Conservation (phyloP, 2,113 vertebrate genomes). For the Alosa alosa region DNA sequence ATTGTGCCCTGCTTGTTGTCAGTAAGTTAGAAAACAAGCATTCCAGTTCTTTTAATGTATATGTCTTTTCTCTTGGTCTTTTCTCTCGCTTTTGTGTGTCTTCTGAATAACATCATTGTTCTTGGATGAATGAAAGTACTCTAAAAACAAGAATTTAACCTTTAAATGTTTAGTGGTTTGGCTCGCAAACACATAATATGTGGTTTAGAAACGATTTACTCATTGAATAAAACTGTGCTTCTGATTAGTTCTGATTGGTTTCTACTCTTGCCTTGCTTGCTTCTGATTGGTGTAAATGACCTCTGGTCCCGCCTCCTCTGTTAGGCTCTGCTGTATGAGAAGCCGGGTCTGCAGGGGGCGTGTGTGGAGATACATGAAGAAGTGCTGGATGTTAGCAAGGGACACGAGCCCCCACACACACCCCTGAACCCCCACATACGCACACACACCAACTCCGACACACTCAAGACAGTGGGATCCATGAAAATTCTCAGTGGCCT, state of each 20-base stretch:
- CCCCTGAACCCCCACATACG: conserved; percentile 8
- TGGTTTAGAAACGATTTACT: not conserved
- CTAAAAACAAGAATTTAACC: not conserved
- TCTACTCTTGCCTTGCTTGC: not conserved
- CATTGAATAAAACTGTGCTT: not conserved
- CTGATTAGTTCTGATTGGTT: not conserved
- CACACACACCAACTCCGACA: conserved; percentile 32
- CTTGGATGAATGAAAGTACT: not conserved
- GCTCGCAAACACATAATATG: no score
- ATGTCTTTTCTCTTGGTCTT: not conserved
- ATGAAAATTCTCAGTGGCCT: conserved; percentile 86
- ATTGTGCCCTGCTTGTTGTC: not conserved
- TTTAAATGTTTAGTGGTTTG: not conserved
- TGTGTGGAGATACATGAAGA: conserved; percentile 79
- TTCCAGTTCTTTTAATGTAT: no score
- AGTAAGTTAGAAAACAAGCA: not conserved
- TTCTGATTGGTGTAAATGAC: not conserved
- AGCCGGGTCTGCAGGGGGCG: conserved; percentile 82
- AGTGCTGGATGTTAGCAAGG: conserved; percentile 63
- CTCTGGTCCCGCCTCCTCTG: not conserved
- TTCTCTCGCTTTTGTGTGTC: not conserved
- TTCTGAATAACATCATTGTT: not conserved
- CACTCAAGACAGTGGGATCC: conserved; percentile 75
- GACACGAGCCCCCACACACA: conserved; percentile 37
- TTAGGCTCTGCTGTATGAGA: conserved; percentile 84